These are phyloP conservation scores for Thermophis baileyi DNA, from an alignment of 2,113 vertebrate genomes.

Conservation along the genomic window DNA sequence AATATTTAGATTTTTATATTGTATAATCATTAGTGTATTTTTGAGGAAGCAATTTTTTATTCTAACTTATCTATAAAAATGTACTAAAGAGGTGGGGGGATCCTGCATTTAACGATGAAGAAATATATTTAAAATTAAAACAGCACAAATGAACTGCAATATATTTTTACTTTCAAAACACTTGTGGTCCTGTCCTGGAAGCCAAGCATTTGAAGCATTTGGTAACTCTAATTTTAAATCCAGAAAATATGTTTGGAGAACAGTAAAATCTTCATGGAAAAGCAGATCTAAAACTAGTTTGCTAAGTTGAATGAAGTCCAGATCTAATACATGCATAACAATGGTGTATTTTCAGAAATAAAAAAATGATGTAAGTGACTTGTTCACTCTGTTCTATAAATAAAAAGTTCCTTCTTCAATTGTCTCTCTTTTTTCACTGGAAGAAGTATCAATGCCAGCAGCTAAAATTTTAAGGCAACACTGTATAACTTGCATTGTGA, in stretches of 20 bases:
- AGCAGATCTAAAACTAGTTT: background rate
- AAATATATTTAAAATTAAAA: conserved; percentile 8
- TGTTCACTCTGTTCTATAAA: conserved; percentile 19
- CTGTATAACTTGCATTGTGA: background rate
- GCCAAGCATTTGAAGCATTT: fast-evolving
- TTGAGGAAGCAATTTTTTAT: background rate
- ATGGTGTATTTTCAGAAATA: conserved; percentile 57
- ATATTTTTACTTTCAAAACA: conserved; percentile 26
- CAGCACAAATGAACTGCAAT: conserved; percentile 9
- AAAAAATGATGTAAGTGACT: conserved; percentile 46
- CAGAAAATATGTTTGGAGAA: fast-evolving
- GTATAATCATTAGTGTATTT: background rate
- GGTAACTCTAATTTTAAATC: background rate
- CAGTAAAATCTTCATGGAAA: background rate
- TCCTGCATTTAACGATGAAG: background rate
- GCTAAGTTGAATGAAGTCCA: background rate
- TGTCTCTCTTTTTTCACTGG: background rate
- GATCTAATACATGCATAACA: conserved; percentile 25
- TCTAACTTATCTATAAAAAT: background rate
- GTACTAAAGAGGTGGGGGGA: too few relatives aligned
- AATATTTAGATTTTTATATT: too few relatives aligned
- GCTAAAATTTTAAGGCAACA: background rate
- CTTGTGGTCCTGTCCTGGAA: background rate
- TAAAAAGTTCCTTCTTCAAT: background rate
- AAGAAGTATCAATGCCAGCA: background rate